Conservation (phyloP, 2,888 invertebrate species). For the Exephanes ischioxanthus region DNA sequence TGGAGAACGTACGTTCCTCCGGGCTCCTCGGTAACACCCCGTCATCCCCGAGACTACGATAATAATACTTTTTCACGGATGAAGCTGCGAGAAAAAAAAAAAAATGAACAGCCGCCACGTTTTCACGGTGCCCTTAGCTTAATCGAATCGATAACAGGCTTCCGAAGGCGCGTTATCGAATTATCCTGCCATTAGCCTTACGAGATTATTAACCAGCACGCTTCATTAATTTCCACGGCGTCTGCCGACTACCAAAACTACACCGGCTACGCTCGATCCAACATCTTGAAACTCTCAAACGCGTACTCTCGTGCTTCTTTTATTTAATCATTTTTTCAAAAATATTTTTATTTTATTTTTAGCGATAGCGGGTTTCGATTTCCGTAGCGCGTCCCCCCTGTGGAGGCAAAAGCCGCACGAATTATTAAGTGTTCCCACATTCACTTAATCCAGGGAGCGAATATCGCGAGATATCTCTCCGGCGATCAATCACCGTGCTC, state of each 20-base stretch:
- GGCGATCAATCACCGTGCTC: conserved; percentile 83
- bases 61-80: conserved; percentile 39
- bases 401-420: conserved; percentile 66
- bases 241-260: neutral
- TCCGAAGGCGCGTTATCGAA: conserved; percentile 74
- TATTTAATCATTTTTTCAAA: conserved; percentile 3
- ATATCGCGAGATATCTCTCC: conserved; percentile 83
- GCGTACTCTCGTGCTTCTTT: neutral
- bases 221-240: conserved; percentile 75
- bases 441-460: conserved; percentile 84
- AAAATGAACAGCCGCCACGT: conserved; percentile 59
- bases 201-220: conserved; percentile 74
- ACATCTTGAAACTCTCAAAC: conserved; percentile 25
- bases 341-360: neutral
- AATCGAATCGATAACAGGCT: conserved; percentile 79
- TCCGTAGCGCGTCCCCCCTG: conserved; percentile 29
- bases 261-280: neutral
- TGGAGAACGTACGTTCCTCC: conserved; percentile 7
- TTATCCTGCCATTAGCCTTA: conserved; percentile 76
- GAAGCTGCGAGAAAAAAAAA: conserved; percentile 22
- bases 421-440: conserved; percentile 78
- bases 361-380: conserved; percentile 59
- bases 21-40: conserved; percentile 21
- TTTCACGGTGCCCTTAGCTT: conserved; percentile 81
- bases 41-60: conserved; percentile 11